Evolutionary conservation across 2,888 invertebrate genomes (phyloP), one percentile per base, ranked within the genome.

Genomic region (Helobdella robusta): DNA sequence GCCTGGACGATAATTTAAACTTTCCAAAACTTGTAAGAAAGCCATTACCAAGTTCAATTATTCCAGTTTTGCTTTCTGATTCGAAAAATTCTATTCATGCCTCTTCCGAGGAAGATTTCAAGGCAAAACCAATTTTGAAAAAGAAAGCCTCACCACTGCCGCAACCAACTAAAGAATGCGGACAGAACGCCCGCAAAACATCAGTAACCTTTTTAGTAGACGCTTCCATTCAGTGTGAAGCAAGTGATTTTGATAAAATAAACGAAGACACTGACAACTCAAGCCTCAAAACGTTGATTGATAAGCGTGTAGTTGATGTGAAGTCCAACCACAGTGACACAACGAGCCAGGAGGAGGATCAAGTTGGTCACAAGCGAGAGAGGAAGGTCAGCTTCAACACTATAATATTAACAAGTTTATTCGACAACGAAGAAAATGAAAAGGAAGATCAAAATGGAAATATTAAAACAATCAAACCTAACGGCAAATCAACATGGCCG

Each of bases 351-450:
- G n/a, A n/a, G 18, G 32, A 56, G n/a, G 28, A 20, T 30, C 28
- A 28, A 8, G 32, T 6, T 6, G 32, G 5, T 30, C 56, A 56
- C 5, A 62, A 50, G 32, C 46, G 62, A 15, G 62, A 62, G 46
- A 46, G 62, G 8, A 62, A 62, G 20, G 62, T 62, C n/a, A 62
- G 62, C 50, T 62, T 62, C 50, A 62, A 62, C 62, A 62, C 62
- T 6, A 62, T 62, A 28, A 62, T 62, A 11, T 35, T 62, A 8
- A 62, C 62, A 20, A 62, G 62, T 25, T 50, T 62, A n/a, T 62
- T 62, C 25, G 62, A 62, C 20, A 62, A 62, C 50, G 62, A 62
- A 2, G 62, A 62, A 23, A 35, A 20, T 25, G 62, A 62, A 4
- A 62, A 62, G 32, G 62, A 62, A 32, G 62, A 62, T 20, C 28